Evolutionary conservation across 2,888 invertebrate genomes (phyloP), one percentile per base, ranked within the genome.

Genomic region (Ectemnius continuus): DNA sequence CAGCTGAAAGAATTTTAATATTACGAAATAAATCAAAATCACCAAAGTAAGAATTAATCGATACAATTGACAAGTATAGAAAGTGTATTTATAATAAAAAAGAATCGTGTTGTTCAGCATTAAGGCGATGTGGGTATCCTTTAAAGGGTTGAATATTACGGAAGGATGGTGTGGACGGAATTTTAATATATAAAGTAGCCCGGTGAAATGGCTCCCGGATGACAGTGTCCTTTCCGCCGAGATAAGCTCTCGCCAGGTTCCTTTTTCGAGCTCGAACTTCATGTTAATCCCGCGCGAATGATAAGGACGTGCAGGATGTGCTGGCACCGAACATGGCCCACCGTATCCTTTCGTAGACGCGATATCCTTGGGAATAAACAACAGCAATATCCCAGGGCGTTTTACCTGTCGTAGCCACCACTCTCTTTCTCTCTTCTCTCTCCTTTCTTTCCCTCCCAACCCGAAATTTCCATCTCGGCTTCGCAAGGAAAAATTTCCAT

Each of bases 351-450:
- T 75, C 71, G 64, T 28, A 36, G 6, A 11, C 8, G 23, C 23
- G 56, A 45, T 67, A 70, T 70, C 77, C 74, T 58, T 67, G 79
- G 74, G 82, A 79, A 83, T 83, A 82, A 82, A 83, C 83, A 82
- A 83, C 78, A 62, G 73, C 75, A 64, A 73, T 82, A 82, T 75
- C 79, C 75, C 66, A 57, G 70, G 61, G 71, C 61, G 67, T 78
- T 81, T 74, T 67, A 72, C 75, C 63, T 57, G 66, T 20, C 64
- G 67, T 65, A 14, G n/a, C 66, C 47, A 70, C 36, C 5, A 36
- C 36, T 8, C 8, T 1, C 8, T 6, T 1, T 11, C 36, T 8
- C 2, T 76, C 75, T 78, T 75, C 74, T 73, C 58, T 52, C 67
- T 66, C 4, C 63, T 75, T 75, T 73, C 58, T 57, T 67, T 66